Conservation (phyloP, 2,113 vertebrate genomes). For the Dendrocopos noguchii region DNA sequence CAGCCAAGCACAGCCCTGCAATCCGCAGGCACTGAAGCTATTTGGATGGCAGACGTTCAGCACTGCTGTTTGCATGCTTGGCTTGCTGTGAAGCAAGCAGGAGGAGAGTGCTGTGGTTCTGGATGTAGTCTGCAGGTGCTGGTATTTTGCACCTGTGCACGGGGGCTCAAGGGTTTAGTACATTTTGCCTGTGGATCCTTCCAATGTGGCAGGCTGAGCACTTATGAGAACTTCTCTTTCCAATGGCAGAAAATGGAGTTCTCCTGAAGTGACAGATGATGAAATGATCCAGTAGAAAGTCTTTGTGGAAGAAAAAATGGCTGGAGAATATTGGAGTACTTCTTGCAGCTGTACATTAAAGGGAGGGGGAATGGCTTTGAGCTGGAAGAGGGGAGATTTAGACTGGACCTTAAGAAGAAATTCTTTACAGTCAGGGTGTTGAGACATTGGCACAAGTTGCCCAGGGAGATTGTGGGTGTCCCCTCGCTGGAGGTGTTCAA, state of each 20-base stretch:
- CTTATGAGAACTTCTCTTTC: not conserved
- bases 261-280: not conserved
- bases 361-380: too few relatives aligned
- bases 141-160: not conserved
- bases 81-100: not conserved
- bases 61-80: not conserved
- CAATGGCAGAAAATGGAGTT: not conserved
- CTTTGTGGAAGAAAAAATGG: not conserved
- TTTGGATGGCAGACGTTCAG: not conserved
- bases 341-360: not conserved
- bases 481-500: too few relatives aligned
- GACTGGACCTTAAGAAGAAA: too few relatives aligned
- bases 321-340: not conserved
- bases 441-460: too few relatives aligned
- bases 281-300: not conserved
- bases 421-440: too few relatives aligned
- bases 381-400: too few relatives aligned
- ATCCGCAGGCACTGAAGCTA: not conserved
- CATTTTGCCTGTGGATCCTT: rapidly evolving
- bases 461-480: too few relatives aligned
- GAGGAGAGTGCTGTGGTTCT: not conserved
- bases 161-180: not conserved
- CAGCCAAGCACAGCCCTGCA: not conserved
- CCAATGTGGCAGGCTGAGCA: not conserved
- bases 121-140: not conserved